These are phyloP conservation scores for Ernsta delagoae DNA, from an alignment of 2,888 invertebrate genomes.

Conservation along the genomic window DNA sequence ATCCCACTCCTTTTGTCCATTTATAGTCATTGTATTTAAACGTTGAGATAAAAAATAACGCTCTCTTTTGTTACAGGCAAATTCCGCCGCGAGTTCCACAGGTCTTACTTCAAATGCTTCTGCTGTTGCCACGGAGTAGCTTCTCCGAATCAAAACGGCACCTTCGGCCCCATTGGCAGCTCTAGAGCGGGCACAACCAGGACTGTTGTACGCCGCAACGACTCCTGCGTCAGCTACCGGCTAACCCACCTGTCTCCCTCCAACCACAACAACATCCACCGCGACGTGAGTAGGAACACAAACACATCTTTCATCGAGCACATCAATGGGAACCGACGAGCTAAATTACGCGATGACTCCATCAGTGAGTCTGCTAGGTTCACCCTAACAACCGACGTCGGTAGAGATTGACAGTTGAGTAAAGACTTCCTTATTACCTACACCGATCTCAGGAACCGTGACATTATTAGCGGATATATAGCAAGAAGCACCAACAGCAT, in stretches of 20 bases:
- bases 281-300: conserved; percentile 70
- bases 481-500: conserved; percentile 74
- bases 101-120: conserved; percentile 87
- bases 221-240: conserved; percentile 76
- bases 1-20: background rate
- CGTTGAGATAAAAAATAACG: conserved; percentile 5
- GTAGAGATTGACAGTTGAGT: conserved; percentile 74
- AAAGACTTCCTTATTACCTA: conserved; percentile 54
- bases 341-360: conserved; percentile 71
- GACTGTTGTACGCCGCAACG: conserved; percentile 75
- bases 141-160: conserved; percentile 68
- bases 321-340: conserved; percentile 69
- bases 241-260: conserved; percentile 78
- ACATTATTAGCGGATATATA: conserved; percentile 63
- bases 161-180: conserved; percentile 75
- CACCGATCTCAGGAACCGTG: conserved; percentile 55
- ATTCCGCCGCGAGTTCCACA: conserved; percentile 89
- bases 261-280: conserved; percentile 73
- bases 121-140: conserved; percentile 68
- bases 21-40: too few species aligned
- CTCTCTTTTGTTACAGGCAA: conserved; percentile 85
- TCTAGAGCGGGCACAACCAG: conserved; percentile 74
- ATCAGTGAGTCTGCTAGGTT: conserved; percentile 75
- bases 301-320: conserved; percentile 80
- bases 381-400: conserved; percentile 68